A percentile compares a stretch with the other conserved stretches of the same genome.
Evolutionary conservation across 2,113 vertebrate genomes (phyloP).

Genomic region (Psittacara wagleri): DNA sequence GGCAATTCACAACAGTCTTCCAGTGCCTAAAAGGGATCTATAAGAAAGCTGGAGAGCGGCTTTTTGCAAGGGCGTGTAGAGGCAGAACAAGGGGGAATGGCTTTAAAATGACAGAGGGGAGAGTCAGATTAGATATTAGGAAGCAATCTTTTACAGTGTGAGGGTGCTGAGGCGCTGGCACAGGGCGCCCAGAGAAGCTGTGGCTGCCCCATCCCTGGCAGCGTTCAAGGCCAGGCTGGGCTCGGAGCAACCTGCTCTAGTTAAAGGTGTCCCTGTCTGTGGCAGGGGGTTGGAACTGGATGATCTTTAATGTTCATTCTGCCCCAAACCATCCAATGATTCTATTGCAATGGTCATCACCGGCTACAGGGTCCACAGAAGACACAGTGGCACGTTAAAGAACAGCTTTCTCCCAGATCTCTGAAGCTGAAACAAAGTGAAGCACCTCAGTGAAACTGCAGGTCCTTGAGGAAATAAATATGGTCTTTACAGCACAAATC

Average conservation of each 20-base stretch:
- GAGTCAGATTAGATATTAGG: background rate
- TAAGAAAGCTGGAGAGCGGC: background rate
- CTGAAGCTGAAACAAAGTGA: background rate
- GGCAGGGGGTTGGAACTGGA: background rate
- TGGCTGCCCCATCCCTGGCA: background rate
- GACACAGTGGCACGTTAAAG: rapidly evolving
- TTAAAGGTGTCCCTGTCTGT: background rate
- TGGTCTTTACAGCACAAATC: background rate
- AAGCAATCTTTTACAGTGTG: background rate
- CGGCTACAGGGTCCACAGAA: background rate
- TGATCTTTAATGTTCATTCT: background rate
- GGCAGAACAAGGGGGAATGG: background rate
- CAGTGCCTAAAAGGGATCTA: background rate
- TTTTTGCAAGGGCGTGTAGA: background rate
- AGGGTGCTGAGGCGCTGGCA: background rate
- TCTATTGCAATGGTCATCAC: rapidly evolving
- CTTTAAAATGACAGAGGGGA: background rate
- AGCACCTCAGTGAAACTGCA: background rate
- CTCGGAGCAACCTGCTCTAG: background rate
- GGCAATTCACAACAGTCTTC: background rate
- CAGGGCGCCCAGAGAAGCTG: background rate
- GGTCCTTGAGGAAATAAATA: background rate
- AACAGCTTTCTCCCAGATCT: background rate
- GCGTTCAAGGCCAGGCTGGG: background rate
- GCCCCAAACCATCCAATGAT: background rate